Evolutionary conservation across 1,140 invertebrate species (phyloP).

Genomic region (Carposina sasakii): DNA sequence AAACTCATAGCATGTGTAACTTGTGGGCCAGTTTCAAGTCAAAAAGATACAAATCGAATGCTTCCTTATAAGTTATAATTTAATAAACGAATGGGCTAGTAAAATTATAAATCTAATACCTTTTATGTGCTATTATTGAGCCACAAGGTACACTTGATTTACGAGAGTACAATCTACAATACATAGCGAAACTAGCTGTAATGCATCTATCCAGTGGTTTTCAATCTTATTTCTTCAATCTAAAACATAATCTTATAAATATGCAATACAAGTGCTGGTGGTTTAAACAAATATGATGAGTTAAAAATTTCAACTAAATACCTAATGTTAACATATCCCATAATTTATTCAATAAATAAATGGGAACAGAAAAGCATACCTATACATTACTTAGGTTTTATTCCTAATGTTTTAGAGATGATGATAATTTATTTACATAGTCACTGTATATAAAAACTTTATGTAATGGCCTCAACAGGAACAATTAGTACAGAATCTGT

Average conservation of each 20-base stretch:
- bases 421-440: slow-evolving; percentile 36
- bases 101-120: no score
- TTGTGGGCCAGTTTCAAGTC: no score
- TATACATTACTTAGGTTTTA: slow-evolving; percentile 1
- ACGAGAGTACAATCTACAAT: no score
- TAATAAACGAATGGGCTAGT: slow-evolving; percentile 16
- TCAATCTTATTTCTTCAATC: no score
- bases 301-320: slow-evolving; percentile 35
- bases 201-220: background rate
- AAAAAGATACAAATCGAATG: no score
- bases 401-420: background rate
- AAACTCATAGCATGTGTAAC: no score
- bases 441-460: slow-evolving; percentile 31
- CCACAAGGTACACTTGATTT: no score
- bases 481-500: no score
- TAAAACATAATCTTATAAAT: background rate
- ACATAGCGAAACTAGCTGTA: no score
- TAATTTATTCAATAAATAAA: slow-evolving; percentile 13
- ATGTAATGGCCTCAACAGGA: slow-evolving; percentile 17
- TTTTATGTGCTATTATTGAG: no score
- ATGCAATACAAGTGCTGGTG: slow-evolving; percentile 19
- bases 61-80: no score
- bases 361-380: slow-evolving; percentile 16
- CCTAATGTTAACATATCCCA: slow-evolving; percentile 36
- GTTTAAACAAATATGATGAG: slow-evolving; percentile 46